phyloP scores from a whole-genome alignment of 2,888 invertebrate species.

The Gastrophysa polygoni region DNA sequence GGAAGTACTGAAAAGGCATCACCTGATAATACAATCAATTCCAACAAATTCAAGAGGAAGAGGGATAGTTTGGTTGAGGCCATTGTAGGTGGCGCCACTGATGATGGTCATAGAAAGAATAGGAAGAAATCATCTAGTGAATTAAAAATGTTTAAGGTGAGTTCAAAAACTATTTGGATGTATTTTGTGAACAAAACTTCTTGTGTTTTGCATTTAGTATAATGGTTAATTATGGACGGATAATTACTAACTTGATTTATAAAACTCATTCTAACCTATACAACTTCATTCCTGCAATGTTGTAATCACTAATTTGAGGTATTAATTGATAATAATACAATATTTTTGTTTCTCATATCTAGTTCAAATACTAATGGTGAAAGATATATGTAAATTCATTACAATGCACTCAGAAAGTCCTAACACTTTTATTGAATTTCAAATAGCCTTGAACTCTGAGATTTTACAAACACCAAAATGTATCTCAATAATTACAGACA shows the following conservation, averaged over 20 bases:
- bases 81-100: slow-evolving; percentile 38
- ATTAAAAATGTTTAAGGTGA: slow-evolving; percentile 43
- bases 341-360: too few relatives aligned
- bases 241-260: background rate
- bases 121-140: slow-evolving; percentile 38
- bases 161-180: slow-evolving; percentile 2
- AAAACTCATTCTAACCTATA: background rate
- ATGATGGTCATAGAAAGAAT: slow-evolving; percentile 35
- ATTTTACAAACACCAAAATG: background rate
- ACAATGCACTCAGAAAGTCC: too few relatives aligned
- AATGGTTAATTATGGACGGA: too few relatives aligned
- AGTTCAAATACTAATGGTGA: too few relatives aligned
- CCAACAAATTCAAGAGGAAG: slow-evolving; percentile 38
- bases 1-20: slow-evolving; percentile 28
- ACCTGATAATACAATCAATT: slow-evolving; percentile 20
- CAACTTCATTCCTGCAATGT: background rate
- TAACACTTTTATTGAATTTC: background rate
- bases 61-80: slow-evolving; percentile 40
- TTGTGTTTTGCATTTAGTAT: background rate
- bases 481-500: background rate
- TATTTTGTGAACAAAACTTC: background rate
- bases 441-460: background rate
- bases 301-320: background rate
- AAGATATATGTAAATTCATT: too few relatives aligned
- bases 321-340: too few relatives aligned